Evolutionary conservation across 2,113 vertebrate genomes (phyloP).

Genomic region (Misgurnus mizolepis): DNA sequence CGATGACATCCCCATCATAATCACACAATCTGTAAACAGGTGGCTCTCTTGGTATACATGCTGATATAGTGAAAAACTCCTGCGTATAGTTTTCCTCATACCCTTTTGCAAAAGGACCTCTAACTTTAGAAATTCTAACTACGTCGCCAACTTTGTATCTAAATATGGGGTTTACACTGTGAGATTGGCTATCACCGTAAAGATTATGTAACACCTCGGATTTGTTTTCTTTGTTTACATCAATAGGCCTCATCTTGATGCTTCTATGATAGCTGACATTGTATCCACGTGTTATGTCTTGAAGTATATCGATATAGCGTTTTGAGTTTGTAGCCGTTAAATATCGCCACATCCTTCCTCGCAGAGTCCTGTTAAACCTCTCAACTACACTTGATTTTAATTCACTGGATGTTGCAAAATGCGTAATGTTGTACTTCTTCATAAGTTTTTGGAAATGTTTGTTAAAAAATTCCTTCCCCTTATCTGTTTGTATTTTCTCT

Average conservation of each 20-base stretch:
- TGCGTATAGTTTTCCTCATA: constrained; percentile 28
- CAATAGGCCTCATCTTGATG: neutral
- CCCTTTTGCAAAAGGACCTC: neutral
- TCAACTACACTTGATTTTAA: neutral
- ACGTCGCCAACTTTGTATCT: neutral
- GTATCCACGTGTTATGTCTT: neutral
- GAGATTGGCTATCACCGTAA: no score
- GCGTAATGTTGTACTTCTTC: neutral
- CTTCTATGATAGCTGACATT: neutral
- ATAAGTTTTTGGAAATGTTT: neutral
- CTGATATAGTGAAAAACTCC: constrained; percentile 1
- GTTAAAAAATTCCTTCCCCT: neutral
- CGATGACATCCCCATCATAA: neutral
- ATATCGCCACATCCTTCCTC: neutral
- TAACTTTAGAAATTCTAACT: neutral
- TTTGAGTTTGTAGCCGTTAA: neutral
- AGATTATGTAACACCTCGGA: neutral
- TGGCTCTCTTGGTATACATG: neutral
- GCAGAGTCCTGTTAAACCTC: neutral
- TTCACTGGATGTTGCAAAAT: neutral
- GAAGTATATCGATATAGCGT: neutral
- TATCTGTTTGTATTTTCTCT: neutral
- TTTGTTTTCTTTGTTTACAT: neutral
- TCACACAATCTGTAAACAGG: neutral
- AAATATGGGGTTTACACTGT: no score